Conservation (phyloP, 2,113 vertebrate genomes). For the Sylvia atricapilla region DNA sequence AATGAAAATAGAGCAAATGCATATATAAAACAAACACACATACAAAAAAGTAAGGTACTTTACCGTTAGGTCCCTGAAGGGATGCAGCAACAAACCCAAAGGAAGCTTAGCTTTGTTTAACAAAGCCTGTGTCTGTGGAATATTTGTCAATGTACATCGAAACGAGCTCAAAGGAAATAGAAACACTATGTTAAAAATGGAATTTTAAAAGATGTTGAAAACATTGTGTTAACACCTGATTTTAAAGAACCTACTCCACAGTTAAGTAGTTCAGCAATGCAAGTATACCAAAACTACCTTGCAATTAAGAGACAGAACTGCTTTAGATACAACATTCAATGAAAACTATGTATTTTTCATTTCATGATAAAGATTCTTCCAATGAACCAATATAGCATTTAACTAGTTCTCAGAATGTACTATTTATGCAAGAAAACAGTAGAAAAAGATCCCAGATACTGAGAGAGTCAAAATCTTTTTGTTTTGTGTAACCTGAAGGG, state of each 20-base stretch:
- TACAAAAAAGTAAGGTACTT: background rate
- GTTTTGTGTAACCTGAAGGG: background rate
- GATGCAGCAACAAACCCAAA: constrained; percentile 92
- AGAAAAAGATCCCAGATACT: background rate
- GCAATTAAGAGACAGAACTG: background rate
- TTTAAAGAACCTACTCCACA: background rate
- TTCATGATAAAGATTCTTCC: background rate
- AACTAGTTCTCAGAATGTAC: background rate
- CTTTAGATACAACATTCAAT: background rate
- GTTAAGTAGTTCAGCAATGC: background rate
- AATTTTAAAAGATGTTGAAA: background rate
- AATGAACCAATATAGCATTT: background rate
- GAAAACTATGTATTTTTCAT: background rate
- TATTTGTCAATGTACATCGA: constrained; percentile 90
- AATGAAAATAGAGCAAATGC: background rate
- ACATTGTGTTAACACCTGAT: background rate
- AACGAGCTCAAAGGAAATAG: constrained; percentile 81
- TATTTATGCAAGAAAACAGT: background rate
- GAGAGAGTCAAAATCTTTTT: background rate
- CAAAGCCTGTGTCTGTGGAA: constrained; percentile 93
- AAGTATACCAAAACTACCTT: background rate
- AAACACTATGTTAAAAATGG: background rate
- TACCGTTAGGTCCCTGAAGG: constrained; percentile 96
- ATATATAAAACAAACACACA: background rate
- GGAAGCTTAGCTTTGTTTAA: constrained; percentile 96